Evolutionary conservation across 2,113 vertebrate genomes (phyloP).

Genomic region (Alosa alosa): DNA sequence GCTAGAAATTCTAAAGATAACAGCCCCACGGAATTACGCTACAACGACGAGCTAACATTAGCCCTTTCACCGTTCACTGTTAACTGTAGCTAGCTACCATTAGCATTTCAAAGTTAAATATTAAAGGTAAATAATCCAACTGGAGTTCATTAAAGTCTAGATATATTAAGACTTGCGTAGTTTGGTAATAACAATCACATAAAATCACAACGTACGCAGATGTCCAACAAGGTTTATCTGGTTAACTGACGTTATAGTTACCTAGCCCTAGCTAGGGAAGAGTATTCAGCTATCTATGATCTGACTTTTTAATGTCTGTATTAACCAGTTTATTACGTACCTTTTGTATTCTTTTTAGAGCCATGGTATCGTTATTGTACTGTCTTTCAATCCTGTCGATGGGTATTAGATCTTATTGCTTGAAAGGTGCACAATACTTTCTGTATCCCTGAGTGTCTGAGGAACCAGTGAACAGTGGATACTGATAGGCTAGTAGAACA

Average conservation of each 20-base stretch:
- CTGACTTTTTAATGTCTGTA: not conserved
- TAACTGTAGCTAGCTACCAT: not conserved
- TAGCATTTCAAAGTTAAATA: not conserved
- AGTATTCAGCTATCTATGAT: not conserved
- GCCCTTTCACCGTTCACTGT: not conserved
- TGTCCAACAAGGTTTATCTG: not conserved
- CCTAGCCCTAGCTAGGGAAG: not conserved
- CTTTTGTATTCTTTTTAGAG: slow-evolving; percentile 57
- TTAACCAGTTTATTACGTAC: slow-evolving; percentile 22
- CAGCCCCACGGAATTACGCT: not conserved
- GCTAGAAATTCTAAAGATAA: not conserved
- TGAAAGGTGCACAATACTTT: slow-evolving; percentile 37
- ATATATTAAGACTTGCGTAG: not conserved
- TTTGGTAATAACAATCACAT: not conserved
- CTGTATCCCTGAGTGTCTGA: slow-evolving; percentile 49
- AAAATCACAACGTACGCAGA: not conserved
- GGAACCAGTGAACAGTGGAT: slow-evolving; percentile 28
- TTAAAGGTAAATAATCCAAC: not conserved
- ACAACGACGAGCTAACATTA: not conserved
- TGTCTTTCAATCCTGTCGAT: slow-evolving; percentile 12
- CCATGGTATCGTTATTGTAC: slow-evolving; percentile 36
- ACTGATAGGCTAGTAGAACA: slow-evolving; percentile 15
- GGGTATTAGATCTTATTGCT: slow-evolving; percentile 44
- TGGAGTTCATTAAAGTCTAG: not conserved
- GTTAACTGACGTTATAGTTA: not conserved